Conservation (phyloP, 2,797 vertebrate genomes). For the Nannoperca obscura region DNA sequence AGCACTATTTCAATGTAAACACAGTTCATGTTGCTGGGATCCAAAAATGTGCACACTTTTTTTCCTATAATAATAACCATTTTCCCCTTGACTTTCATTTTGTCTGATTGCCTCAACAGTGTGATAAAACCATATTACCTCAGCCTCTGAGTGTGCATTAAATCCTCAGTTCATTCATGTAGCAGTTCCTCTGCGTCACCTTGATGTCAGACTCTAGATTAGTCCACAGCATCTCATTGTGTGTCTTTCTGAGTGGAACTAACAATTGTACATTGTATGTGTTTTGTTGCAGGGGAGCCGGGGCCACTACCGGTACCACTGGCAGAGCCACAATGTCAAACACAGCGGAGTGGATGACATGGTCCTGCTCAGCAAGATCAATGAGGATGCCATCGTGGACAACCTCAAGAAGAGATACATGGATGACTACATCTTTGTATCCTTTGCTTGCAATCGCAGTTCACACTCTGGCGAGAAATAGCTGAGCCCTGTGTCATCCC, state of each 20-base stretch:
- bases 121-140: conserved; percentile 39
- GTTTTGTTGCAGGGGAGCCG: conserved; percentile 93
- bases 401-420: conserved; percentile 98
- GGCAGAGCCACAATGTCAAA: conserved; percentile 99
- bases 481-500: conserved; percentile 35
- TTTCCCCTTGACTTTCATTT: conserved; percentile 47
- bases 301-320: conserved; percentile 96
- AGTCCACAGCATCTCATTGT: conserved; percentile 45
- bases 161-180: neutral
- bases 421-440: conserved; percentile 99
- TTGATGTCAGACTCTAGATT: conserved; percentile 53
- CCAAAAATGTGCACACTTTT: conserved; percentile 50
- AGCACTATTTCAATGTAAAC: conserved; percentile 67
- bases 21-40: conserved; percentile 46
- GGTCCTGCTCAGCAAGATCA: conserved; percentile 97
- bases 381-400: conserved; percentile 97
- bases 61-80: conserved; percentile 41
- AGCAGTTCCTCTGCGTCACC: conserved; percentile 4
- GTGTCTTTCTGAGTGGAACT: conserved; percentile 45
- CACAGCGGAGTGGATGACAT: conserved; percentile 98
- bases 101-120: conserved; percentile 40
- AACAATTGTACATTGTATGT: conserved; percentile 57
- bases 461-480: conserved; percentile 66
- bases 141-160: conserved; percentile 22
- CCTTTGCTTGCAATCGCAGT: conserved; percentile 78